These are phyloP conservation scores for Plagiodera versicolora DNA, from an alignment of 2,888 invertebrate genomes.

Conservation along the genomic window DNA sequence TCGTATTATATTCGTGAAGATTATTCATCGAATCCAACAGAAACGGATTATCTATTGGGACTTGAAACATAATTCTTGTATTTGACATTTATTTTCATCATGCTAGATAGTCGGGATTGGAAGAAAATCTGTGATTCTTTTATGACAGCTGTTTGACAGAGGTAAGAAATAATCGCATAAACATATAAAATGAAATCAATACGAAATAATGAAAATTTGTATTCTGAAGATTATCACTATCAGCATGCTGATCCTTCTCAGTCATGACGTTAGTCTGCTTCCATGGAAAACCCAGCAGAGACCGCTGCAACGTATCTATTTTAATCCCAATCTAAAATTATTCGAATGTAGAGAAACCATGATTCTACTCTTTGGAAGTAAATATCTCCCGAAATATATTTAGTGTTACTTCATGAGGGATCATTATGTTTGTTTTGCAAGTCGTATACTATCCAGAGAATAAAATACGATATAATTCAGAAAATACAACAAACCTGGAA, in stretches of 20 bases:
- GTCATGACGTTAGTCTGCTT: background rate
- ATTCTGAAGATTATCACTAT: too few relatives aligned
- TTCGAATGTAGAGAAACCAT: background rate
- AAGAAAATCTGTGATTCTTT: too few relatives aligned
- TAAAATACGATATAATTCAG: background rate
- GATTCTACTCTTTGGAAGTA: background rate
- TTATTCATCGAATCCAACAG: too few relatives aligned
- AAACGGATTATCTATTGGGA: too few relatives aligned
- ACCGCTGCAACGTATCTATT: constrained; percentile 27
- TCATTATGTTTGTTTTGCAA: background rate
- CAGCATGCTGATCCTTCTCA: background rate
- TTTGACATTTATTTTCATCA: too few relatives aligned
- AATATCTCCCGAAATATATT: background rate
- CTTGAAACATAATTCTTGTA: too few relatives aligned
- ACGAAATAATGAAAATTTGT: too few relatives aligned
- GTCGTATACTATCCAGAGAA: background rate
- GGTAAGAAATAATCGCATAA: too few relatives aligned
- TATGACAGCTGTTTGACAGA: too few relatives aligned
- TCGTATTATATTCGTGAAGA: too few relatives aligned
- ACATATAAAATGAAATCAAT: background rate
- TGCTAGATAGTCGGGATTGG: too few relatives aligned
- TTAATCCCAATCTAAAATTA: constrained; percentile 32
- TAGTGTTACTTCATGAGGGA: background rate
- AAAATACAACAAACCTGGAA: too few relatives aligned
- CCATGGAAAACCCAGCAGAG: background rate